Percentiles rank a stretch among this genome's conserved stretches.
Evolutionary conservation across 2,797 vertebrate species (phyloP).

Genomic region (Cryptoprocta ferox): DNA sequence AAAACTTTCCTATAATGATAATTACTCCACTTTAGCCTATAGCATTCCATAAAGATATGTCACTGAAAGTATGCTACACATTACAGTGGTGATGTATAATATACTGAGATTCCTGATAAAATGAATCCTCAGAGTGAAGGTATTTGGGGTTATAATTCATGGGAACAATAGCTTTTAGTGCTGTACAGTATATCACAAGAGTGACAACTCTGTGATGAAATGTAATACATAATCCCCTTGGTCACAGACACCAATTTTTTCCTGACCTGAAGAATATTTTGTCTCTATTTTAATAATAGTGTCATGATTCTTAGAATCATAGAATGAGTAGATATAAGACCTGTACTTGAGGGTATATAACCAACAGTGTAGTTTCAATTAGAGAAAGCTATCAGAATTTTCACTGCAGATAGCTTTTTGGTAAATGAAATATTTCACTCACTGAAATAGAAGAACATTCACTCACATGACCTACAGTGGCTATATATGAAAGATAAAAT

Average conservation of each 20-base stretch:
- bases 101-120: constrained; percentile 70
- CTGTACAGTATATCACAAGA: constrained; percentile 76
- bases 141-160: constrained; percentile 81
- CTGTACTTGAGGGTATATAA: constrained; percentile 68
- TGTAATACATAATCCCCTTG: constrained; percentile 79
- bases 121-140: constrained; percentile 78
- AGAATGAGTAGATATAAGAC: constrained; percentile 71
- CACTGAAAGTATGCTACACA: constrained; percentile 64
- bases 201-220: constrained; percentile 81
- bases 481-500: not conserved
- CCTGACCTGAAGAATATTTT: constrained; percentile 78
- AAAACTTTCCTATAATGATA: constrained; percentile 9
- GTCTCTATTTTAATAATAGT: constrained; percentile 82
- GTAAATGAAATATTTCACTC: constrained; percentile 69
- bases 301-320: constrained; percentile 75
- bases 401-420: constrained; percentile 24
- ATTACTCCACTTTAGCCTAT: constrained; percentile 55
- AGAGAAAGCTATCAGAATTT: constrained; percentile 59
- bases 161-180: constrained; percentile 82
- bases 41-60: constrained; percentile 54
- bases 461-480: constrained; percentile 33
- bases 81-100: constrained; percentile 68
- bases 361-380: constrained; percentile 63
- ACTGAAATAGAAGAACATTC: not conserved
- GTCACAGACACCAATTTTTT: constrained; percentile 64